Evolutionary conservation across 2,888 invertebrate species (phyloP).

Genomic region (Sarcophaga rosellei): DNA sequence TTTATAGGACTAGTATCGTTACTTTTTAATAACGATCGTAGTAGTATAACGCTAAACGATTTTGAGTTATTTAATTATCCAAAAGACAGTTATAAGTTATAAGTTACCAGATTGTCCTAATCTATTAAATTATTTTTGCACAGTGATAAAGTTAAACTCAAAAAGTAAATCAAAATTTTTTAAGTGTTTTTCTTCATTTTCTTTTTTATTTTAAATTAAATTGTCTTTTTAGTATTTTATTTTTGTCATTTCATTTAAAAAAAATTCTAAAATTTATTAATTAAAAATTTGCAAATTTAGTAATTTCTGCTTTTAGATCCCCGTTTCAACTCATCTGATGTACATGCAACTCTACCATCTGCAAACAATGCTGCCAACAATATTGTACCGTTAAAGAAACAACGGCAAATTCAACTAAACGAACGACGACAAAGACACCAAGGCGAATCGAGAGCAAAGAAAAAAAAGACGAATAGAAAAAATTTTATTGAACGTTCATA

Average conservation of each 20-base stretch:
- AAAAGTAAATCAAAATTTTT: too few relatives aligned
- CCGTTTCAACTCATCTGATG: not conserved
- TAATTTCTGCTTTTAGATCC: not conserved
- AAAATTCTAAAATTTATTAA: not conserved
- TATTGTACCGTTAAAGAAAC: constrained; percentile 1
- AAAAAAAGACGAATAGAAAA: constrained; percentile 68
- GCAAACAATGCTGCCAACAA: constrained; percentile 43
- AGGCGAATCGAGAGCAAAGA: constrained; percentile 54
- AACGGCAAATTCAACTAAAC: constrained; percentile 45
- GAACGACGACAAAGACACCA: constrained; percentile 46
- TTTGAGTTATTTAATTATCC: too few relatives aligned
- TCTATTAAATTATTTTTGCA: too few relatives aligned
- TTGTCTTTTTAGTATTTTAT: not conserved
- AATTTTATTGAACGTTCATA: constrained; percentile 70
- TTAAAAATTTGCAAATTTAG: not conserved
- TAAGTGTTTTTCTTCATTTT: not conserved
- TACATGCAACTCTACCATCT: constrained; percentile 25
- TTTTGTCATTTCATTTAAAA: not conserved
- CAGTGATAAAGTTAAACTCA: too few relatives aligned
- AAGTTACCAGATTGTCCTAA: too few relatives aligned
- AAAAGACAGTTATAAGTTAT: too few relatives aligned
- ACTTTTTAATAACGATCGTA: too few relatives aligned
- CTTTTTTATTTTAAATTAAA: not conserved
- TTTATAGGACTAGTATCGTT: too few relatives aligned
- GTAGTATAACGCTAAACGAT: too few relatives aligned